Base-by-base conservation (phyloP, 2,113 vertebrate genomes). In the Vicugna pacos region DNA sequence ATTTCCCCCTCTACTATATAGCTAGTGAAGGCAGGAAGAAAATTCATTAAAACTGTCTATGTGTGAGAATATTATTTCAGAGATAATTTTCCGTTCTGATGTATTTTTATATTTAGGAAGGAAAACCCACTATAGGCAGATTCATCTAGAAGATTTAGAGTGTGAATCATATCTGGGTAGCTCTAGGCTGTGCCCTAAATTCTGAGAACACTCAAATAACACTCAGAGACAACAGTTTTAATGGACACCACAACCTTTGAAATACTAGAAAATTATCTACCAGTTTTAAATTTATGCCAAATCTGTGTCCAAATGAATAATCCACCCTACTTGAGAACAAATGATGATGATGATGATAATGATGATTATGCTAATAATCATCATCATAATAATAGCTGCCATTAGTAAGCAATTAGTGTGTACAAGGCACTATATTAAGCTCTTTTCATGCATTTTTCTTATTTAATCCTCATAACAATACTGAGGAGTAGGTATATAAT, bases 361-460 rank as follows among this genome's bases (percentile, higher is more conserved):
- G 52, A 95, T 96, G 80, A 96, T 97, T 83, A 97, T 95, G 79
- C 24, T 97, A 92, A 97, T 93, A 1, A 95, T 87, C 64, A 56
- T 70, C 75, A 76, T 95, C 72, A 95, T 95, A 1, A 96, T 97
- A 92, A 96, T 95, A 85, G 95, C 93, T 95, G 96, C 91, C 89
- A 96, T 96, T 96, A 95, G 94, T 94, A 96, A 96, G 88, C 95
- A 97, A 94, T 97, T 97, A 96, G 95, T 96, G 76, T 54, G 73
- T 92, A 81, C 72, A 88, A 91, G 56, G 56, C 67, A 70, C 72
- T 94, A 65, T 95, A 93, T 97, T 96, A 97, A 95, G 91, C 81
- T 93, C 89, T 91, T 97, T 90, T 69, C 91, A 96, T 97, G 88
- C 50, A 65, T 96, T 96, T 97, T 97, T 97, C 56, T 94, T 94